A percentile compares a stretch with the other conserved stretches of the same genome.
Evolutionary conservation across 2,113 vertebrate species (phyloP).

Genomic region (Megaceryle torquata): DNA sequence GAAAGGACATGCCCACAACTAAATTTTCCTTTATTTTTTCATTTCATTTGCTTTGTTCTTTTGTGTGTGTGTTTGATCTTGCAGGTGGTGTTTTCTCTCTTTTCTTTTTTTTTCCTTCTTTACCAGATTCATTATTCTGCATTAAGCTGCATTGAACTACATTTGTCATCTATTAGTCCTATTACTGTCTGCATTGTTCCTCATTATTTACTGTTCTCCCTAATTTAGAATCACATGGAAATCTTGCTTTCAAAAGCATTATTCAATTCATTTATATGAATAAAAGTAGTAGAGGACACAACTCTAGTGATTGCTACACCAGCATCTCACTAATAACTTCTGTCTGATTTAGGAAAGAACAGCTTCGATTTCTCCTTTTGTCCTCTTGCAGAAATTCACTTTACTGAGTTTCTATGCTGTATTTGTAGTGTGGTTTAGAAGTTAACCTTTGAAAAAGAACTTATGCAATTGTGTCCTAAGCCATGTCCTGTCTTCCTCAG

Average conservation of each 20-base stretch:
- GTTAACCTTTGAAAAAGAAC: background rate
- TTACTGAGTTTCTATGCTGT: background rate
- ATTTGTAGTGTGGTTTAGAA: background rate
- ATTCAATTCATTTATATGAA: constrained; percentile 30
- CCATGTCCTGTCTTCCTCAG: background rate
- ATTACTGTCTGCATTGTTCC: constrained; percentile 44
- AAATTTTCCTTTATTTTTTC: background rate
- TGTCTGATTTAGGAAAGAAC: background rate
- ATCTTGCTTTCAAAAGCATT: constrained; percentile 53
- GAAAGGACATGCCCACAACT: background rate
- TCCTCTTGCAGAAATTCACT: background rate
- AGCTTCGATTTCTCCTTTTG: background rate
- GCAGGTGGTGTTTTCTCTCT: background rate
- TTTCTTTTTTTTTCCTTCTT: background rate
- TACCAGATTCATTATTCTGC: constrained; percentile 41
- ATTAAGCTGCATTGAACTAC: constrained; percentile 41
- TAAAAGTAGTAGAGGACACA: constrained; percentile 43
- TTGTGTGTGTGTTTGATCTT: background rate
- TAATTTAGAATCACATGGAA: constrained; percentile 49
- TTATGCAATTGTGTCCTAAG: background rate
- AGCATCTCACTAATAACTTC: background rate
- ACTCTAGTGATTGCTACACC: background rate
- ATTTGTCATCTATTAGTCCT: constrained; percentile 65
- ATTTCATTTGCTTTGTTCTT: background rate
- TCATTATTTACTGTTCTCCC: constrained; percentile 60